Evolutionary conservation across 2,797 vertebrate species (phyloP).

Genomic region (Oreochromis grahami): DNA sequence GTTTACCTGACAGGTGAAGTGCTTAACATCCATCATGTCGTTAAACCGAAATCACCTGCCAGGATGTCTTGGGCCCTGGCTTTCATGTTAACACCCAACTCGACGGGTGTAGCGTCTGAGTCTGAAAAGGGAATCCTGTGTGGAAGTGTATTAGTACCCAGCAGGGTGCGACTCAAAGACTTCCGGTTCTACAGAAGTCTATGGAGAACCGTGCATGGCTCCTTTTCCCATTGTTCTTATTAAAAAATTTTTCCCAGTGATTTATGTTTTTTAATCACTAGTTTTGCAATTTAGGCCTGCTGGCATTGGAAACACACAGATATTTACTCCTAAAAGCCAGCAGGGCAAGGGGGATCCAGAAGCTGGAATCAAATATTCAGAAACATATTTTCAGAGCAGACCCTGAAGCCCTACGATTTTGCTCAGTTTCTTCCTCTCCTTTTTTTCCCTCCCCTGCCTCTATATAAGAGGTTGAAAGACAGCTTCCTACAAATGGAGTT

Average conservation of each 20-base stretch:
- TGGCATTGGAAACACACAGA: neutral
- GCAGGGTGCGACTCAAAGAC: neutral
- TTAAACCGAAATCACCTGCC: neutral
- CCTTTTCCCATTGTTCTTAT: too few relatives aligned
- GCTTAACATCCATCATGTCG: neutral
- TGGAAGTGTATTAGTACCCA: neutral
- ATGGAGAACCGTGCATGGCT: neutral
- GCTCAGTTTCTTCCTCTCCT: neutral
- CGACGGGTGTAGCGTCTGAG: neutral
- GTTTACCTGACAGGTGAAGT: slow-evolving; percentile 6
- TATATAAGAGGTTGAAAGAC: neutral
- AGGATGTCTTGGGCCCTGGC: rapidly evolving
- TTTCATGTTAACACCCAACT: neutral
- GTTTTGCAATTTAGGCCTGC: neutral
- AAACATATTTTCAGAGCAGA: neutral
- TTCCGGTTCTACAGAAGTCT: neutral
- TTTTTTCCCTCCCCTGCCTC: rapidly evolving
- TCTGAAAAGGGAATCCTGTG: neutral
- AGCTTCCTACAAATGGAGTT: neutral
- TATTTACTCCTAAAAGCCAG: neutral
- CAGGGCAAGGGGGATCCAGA: neutral
- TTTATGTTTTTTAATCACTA: neutral
- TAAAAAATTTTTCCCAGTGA: neutral
- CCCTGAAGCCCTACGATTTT: neutral
- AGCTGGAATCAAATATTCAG: neutral